Evolutionary conservation across 2,888 invertebrate genomes (phyloP), one percentile per base, ranked within the genome.

Genomic region (Rotaria sp.): DNA sequence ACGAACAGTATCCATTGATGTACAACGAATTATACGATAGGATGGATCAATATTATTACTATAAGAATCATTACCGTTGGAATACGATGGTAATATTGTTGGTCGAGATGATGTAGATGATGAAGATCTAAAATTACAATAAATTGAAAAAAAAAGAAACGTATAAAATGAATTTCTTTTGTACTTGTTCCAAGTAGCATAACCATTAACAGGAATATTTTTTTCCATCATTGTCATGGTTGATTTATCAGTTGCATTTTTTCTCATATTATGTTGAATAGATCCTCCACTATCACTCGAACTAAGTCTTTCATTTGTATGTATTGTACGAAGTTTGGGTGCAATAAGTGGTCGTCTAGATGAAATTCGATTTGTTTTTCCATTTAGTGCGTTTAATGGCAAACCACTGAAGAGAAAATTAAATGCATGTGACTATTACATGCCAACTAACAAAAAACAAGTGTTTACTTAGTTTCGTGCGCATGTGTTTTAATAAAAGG

Each of bases 231-330:
- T 21, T n/a, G 80, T 45, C 80, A 80, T 80, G 26, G 80, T 80
- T 45, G 80, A 45, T 80, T 80, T 80, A 45, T 80, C 45, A 13
- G 1, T 80, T 21, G 26, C 13, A 80, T 45, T 45, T 45, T 35
- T 41, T 26, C 5, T n/a, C 4, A 26, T n/a, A 80, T 45, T 26
- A 45, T 41, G 26, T 80, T 80, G 80, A 26, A 80, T 1, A 80
- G 80, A 80, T n/a, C 80, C 80, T n/a, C 80, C 45, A 45, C 80
- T 80, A 80, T 80, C 80, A 45, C 80, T 80, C n/a, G 45, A 45
- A 80, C 80, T 80, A 26, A 80, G 80, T 45, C 80, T 26, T 45
- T 45, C 80, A 15, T 10, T 45, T n/a, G 80, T 24, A 15, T 41
- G 45, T 26, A 24, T 15, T n/a, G 41, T 80, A 8, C 80, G 80